Evolutionary conservation across 2,797 vertebrate genomes (phyloP), one percentile per base, ranked within the genome.

Genomic region (Betta splendens): DNA sequence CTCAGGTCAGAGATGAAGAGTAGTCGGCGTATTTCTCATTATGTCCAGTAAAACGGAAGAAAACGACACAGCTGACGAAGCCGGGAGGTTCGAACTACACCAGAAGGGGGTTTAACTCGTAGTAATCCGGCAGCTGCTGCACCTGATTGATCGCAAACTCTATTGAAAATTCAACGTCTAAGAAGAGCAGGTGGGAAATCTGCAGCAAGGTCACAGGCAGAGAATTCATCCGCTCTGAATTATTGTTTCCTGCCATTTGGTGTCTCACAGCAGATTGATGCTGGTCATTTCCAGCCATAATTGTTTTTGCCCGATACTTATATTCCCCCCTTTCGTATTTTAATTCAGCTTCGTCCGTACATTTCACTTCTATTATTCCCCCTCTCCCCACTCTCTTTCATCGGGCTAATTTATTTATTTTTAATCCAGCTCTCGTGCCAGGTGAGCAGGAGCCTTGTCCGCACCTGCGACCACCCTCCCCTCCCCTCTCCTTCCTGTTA

Each of bases 391-490:
- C 25, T 69, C 49, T n/a, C 45, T 55, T 17, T 17, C 35, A 8
- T 17, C 37, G 33, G 20, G 2, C 21, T 69, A 51, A 9, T 47
- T 49, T 32, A n/a, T n/a, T 58, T 38, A 10, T 46, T 37, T 46
- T 64, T 69, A 63, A 61, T 51, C 31, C 33, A 4, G 1, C 39
- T 72, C 46, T 11, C 42, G 35, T 75, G 70, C 73, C 79, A 86
- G 81, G 65, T 84, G 74, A 80, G 64, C 63, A 22, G 0, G 17
- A 28, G 31, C 47, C 53, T 73, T n/a, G 25, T 46, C 37, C 33
- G 20, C 80, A 85, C 79, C 85, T 89, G 85, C 46, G 64, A 28
- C 73, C 68, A 17, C 39, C 23, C 38, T 16, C n/a, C 39, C 33
- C 32, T 26, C 20, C 40, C 39, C 44, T 64, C 26, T 47, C 32